These are phyloP conservation scores for Drosophila mojavensis DNA, from an alignment of 1,140 invertebrate species.

Conservation along the genomic window DNA sequence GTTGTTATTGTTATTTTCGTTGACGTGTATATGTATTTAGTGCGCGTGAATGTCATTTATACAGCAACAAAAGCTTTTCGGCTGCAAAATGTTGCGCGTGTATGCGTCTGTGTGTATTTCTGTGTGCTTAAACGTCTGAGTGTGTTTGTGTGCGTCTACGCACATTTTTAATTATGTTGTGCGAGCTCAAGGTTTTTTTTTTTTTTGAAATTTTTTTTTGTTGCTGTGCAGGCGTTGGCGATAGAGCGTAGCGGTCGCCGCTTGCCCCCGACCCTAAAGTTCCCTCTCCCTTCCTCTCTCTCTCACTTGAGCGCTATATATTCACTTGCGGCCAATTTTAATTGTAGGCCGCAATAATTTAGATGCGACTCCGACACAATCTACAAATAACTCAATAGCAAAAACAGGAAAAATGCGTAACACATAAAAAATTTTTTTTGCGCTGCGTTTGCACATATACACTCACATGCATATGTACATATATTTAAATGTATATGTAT, in stretches of 20 bases:
- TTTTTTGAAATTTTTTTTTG: conserved; percentile 47
- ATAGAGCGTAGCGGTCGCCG: conserved; percentile 31
- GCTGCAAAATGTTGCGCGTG: conserved; percentile 54
- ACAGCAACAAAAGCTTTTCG: conserved; percentile 73
- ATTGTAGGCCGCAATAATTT: conserved; percentile 72
- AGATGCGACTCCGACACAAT: conserved; percentile 65
- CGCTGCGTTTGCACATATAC: conserved; percentile 7
- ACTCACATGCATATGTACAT: conserved; percentile 16
- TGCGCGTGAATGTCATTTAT: conserved; percentile 81
- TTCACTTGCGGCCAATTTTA: conserved; percentile 76
- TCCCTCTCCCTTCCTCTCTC: not conserved
- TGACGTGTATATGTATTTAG: conserved; percentile 57
- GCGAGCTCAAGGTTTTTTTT: conserved; percentile 78
- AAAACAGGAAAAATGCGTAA: conserved; percentile 5
- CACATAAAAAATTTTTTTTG: conserved; percentile 10
- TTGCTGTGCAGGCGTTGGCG: conserved; percentile 73
- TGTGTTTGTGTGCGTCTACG: conserved; percentile 57
- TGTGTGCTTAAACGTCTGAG: conserved; percentile 4
- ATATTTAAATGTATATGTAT: conserved; percentile 39
- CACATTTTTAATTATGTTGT: conserved; percentile 82
- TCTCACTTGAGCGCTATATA: not conserved
- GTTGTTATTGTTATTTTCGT: conserved; percentile 20
- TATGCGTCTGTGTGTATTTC: not conserved
- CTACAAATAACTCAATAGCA: conserved; percentile 31
- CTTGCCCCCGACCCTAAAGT: not conserved